Base-by-base conservation (phyloP, 2,113 vertebrate species). In the Pluvianellus socialis region DNA sequence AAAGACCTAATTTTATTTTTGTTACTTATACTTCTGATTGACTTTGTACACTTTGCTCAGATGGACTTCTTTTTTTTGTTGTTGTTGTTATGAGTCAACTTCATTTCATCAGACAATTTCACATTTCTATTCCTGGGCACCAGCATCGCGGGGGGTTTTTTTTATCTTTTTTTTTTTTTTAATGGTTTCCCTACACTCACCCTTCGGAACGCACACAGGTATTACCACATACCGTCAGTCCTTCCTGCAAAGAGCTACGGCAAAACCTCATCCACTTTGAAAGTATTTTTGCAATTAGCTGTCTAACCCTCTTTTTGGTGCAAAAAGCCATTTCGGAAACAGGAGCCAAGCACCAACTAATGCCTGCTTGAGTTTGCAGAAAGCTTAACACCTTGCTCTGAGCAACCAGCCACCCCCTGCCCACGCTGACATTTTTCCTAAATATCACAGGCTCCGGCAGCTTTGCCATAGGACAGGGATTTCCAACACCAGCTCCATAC, bases 201-300 rank as follows among this genome's bases (percentile, higher is more conserved):
- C 0, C 32, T 20, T n/a, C 92, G 3, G 21, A 50, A 9, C 15
- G 0, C 14, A 8, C 0, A 10, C 53, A 42, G 71, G 52, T 62
- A 17, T 28, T 4, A 28, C 67, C 56, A 9, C 0, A 9, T 8
- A 4, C 9, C 17, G 0, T 15, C 70, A 33, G 3, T 1, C 70
- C 59, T 35, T 10, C 27, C 85, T 24, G n/a, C 49, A 35, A 14
- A 61, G 8, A 50, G 23, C 68, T 18, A 50, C 1, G 0, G 12
- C 33, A 71, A 47, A 83, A n/a, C 44, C 42, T 71, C 86, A 11
- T 6, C 52, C 1, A 2, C 58, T 58, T 12, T 8, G 1, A 4
- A 76, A 80, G 26, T 15, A 23, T 13, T 72, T 58, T 28, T 33
- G 15, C 5, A 58, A 58, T 67, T 32, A 40, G 12, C 30, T 81